phyloP scores from a whole-genome alignment of 2,113 vertebrate species.

The Ceyx cyanopectus region DNA sequence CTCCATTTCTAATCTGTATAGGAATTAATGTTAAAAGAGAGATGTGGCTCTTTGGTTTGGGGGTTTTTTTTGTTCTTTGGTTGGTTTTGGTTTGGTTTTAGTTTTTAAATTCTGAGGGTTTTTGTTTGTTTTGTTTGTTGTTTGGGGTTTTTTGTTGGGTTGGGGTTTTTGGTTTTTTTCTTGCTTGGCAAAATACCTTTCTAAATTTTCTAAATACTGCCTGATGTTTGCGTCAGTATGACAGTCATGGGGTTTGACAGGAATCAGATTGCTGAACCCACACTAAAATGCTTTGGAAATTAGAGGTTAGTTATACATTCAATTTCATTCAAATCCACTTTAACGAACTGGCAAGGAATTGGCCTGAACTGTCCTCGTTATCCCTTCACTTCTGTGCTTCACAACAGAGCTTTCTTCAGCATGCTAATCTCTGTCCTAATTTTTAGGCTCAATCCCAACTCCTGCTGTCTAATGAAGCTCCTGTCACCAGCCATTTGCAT shows the following conservation, averaged over 20 bases:
- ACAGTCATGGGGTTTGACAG: conserved; percentile 49
- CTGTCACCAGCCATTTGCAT: not conserved
- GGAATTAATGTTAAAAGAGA: conserved; percentile 5
- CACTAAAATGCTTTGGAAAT: conserved; percentile 57
- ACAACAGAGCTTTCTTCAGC: not conserved
- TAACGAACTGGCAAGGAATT: not conserved
- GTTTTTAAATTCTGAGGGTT: no score
- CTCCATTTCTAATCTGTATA: conserved; percentile 30
- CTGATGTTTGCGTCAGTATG: conserved; percentile 41
- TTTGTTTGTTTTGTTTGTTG: no score
- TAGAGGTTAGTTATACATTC: conserved; percentile 17
- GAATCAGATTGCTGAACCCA: conserved; percentile 57
- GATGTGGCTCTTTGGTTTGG: no score
- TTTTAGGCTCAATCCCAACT: not conserved
- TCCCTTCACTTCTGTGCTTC: not conserved
- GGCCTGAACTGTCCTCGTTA: not conserved
- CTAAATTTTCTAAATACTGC: conserved; percentile 52
- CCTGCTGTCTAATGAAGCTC: not conserved
- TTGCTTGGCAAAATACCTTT: conserved; percentile 60
- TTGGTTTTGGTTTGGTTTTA: no score
- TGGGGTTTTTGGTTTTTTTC: not conserved
- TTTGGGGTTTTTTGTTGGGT: no score
- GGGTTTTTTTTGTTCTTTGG: not conserved
- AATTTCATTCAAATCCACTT: not conserved
- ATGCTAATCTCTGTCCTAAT: rapidly evolving